Percentiles rank a stretch among this genome's conserved stretches.
These are phyloP conservation scores for Cylloceria caligata DNA, from an alignment of 2,888 invertebrate genomes.

Conservation along the genomic window DNA sequence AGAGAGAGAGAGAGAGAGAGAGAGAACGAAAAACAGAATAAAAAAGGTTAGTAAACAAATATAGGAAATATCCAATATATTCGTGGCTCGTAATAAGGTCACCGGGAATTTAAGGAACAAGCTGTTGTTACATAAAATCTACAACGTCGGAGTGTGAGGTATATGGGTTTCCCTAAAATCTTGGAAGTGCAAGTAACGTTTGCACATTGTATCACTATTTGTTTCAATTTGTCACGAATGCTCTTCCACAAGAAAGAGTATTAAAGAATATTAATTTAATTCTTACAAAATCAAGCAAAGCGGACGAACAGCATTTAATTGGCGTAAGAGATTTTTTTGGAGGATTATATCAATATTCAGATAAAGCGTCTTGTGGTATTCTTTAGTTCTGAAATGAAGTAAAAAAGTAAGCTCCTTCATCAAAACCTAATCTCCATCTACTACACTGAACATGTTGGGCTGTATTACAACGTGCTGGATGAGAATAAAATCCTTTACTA, in stretches of 20 bases:
- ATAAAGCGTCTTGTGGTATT: constrained; percentile 39
- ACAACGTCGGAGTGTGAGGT: background rate
- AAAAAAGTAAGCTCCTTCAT: constrained; percentile 31
- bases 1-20: background rate
- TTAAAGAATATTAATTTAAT: background rate
- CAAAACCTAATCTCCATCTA: constrained; percentile 17
- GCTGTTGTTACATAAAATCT: constrained; percentile 21
- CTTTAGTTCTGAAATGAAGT: background rate
- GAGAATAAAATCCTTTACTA: constrained; percentile 39
- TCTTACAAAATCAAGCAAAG: background rate
- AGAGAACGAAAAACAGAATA: background rate
- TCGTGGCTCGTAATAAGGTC: constrained; percentile 31
- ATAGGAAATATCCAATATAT: constrained; percentile 41
- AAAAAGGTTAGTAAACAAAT: constrained; percentile 47
- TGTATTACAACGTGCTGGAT: constrained; percentile 14
- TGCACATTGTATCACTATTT: background rate
- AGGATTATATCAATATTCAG: background rate
- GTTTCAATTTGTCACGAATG: background rate
- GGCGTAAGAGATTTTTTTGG: constrained; percentile 30
- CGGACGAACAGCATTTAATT: constrained; percentile 42
- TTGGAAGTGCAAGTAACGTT: background rate
- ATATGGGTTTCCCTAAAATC: background rate
- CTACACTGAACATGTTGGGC: background rate
- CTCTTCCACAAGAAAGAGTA: background rate
- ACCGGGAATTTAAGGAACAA: constrained; percentile 10